Evolutionary conservation across 2,113 vertebrate species (phyloP), one percentile per base, ranked within the genome.

Genomic region (Larimichthys polyactis): DNA sequence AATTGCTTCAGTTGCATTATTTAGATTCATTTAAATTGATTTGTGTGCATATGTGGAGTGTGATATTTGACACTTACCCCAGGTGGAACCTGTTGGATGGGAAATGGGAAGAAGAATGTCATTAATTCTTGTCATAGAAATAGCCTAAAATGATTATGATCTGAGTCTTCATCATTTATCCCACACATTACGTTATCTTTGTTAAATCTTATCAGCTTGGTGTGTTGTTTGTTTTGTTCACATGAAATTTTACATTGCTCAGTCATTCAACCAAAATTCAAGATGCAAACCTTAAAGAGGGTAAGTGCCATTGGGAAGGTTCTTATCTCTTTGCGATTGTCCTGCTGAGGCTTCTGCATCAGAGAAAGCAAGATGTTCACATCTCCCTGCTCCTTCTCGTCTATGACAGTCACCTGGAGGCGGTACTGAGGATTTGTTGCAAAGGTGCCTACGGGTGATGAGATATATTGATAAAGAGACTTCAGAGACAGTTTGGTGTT

Each of bases 351-450:
- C 63, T 78, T 87, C 79, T 90, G 85, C 85, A 90, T 89, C 76
- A 92, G 75, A 22, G 87, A 86, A 7, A 92, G 1, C 59, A 89
- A 0, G 44, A 90, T 14, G 64, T 92, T 92, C 16, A 85, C 48
- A 73, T 90, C 85, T 11, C 24, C 24, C 4, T 54, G 2, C 66
- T 90, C 68, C 0, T 16, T 0, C 46, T 58, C 6, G 4, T 83
- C 55, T 0, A 55, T 75, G 11, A 57, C 44, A 0, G 15, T 22
- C 78, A 92, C 89, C 44, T 58, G 9, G n/a, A 89, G 59, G 40
- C 87, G 89, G 43, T 81, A 92, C 85, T 92, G 91, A 60, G 89
- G 91, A 15, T 92, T 87, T 2, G 24, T 64, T 0, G 15, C 20
- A 48, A 86, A 92, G 36, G 52, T 10, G 1, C 4, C 91, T 89